Conservation (phyloP, 2,888 invertebrate genomes). For the Strigamia transsilvanica region DNA sequence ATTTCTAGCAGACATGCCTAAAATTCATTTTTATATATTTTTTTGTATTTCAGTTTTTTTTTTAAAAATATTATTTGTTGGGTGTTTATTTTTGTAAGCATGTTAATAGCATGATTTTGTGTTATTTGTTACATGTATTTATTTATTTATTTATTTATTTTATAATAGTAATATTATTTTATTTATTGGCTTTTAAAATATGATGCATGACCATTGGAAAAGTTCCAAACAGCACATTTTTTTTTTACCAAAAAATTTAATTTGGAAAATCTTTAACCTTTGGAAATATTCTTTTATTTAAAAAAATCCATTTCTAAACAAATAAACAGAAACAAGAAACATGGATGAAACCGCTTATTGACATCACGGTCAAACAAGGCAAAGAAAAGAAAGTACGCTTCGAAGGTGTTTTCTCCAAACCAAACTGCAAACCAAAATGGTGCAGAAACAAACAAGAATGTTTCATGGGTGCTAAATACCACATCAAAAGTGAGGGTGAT, state of each 20-base stretch:
- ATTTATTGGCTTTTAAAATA: neutral
- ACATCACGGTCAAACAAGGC: slow-evolving; percentile 92
- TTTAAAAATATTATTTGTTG: slow-evolving; percentile 54
- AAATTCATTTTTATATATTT: neutral
- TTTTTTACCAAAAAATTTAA: neutral
- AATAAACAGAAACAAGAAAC: slow-evolving; percentile 85
- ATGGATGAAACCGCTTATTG: slow-evolving; percentile 93
- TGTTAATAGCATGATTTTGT: neutral
- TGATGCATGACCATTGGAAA: slow-evolving; percentile 19
- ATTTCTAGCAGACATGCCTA: neutral
- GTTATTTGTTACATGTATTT: neutral
- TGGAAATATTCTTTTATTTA: neutral
- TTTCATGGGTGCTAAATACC: slow-evolving; percentile 95
- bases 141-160: slow-evolving; percentile 46
- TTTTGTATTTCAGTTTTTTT: slow-evolving; percentile 51
- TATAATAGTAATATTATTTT: neutral
- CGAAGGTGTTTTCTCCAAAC: slow-evolving; percentile 94
- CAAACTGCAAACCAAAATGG: slow-evolving; percentile 82
- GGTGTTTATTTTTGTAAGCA: neutral
- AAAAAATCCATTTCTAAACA: slow-evolving; percentile 51
- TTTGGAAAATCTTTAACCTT: neutral
- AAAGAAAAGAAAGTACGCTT: slow-evolving; percentile 95
- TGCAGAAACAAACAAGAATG: slow-evolving; percentile 78
- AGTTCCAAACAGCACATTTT: neutral
- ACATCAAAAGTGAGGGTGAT: slow-evolving; percentile 92